Base-by-base conservation (phyloP, 2,888 invertebrate species). In the Pyralis farinalis region DNA sequence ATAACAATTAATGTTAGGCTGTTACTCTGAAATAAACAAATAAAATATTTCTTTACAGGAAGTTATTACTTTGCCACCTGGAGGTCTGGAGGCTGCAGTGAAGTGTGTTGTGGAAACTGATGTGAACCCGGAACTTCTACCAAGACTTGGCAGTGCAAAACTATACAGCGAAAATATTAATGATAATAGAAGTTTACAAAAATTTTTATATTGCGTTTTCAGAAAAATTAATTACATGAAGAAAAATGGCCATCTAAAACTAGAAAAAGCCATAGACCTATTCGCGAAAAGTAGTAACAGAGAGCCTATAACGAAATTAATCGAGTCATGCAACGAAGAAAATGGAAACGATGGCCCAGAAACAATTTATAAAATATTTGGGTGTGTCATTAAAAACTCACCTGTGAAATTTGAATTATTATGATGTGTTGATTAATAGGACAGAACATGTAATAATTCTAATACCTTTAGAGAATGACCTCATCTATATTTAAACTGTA, bases 131-230 rank as follows among this genome's bases (percentile, higher is more conserved):
- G 71, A 74, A 37, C 34, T 68, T 1, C 37, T 75, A 1, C 46
- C 53, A 0, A 58, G 63, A 31, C 73, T 77, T 1, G 66, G 70
- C 20, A 63, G 63, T 28, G 84, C 81, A 20, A 21, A 30, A 5
- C 7, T 10, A 12, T 37, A 31, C 10, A 25, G 7, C 0, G 49
- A 66, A 1, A 60, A 74, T 11, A n/a, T n/a, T 7, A 7, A 28
- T 44, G 69, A 76, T 0, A 74, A 80, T 33, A 64, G 71, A 7
- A 59, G 53, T 1, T 46, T 82, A 1, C 78, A 78, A 43, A 70
- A 76, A 29, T 81, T 79, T 40, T 47, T 72, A 0, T 55, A 74
- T 1, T 88, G 86, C 44, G 62, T 78, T 46, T 70, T 78, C 46
- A 61, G 68, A 37, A 78, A 74, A 44, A 49, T 72, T 3, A 64